Percentiles rank a stretch among this genome's conserved stretches.
These are phyloP conservation scores for Ficedula albicollis DNA, from an alignment of 2,797 vertebrate species.

Conservation along the genomic window DNA sequence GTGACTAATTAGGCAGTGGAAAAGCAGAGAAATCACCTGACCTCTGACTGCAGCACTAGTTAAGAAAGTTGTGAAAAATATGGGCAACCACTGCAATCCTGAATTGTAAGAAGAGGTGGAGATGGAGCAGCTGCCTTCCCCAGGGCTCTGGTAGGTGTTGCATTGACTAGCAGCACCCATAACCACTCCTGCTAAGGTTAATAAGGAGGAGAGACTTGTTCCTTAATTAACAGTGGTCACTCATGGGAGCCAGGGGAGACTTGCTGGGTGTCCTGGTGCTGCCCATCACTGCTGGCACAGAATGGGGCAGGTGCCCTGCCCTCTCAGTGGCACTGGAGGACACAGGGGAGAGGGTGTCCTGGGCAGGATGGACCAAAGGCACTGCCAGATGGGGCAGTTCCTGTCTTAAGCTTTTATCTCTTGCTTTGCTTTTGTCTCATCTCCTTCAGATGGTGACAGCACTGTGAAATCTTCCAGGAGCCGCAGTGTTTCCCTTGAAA, in stretches of 20 bases:
- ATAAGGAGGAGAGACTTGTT: not conserved
- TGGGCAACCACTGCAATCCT: not conserved
- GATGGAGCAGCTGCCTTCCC: not conserved
- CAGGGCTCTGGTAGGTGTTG: not conserved
- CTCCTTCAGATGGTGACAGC: not conserved
- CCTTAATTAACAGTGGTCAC: not conserved
- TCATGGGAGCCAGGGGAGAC: not conserved
- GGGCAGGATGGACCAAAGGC: not conserved
- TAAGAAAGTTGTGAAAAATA: slow-evolving; percentile 6
- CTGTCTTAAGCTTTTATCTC: not conserved
- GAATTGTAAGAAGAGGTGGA: not conserved
- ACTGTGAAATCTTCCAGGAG: slow-evolving; percentile 9
- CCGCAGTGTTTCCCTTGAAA: not conserved
- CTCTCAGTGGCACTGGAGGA: fast-evolving
- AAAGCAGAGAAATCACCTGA: slow-evolving; percentile 14
- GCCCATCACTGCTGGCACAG: fast-evolving
- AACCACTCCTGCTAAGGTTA: not conserved
- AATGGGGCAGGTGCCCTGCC: not conserved
- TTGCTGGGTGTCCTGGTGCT: not conserved
- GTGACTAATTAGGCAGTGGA: slow-evolving; percentile 7
- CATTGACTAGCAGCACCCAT: not conserved
- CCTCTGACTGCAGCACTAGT: not conserved
- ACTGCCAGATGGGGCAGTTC: not conserved
- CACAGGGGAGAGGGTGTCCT: not conserved
- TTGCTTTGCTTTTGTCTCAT: not conserved